phyloP scores from a whole-genome alignment of 2,888 invertebrate genomes.

The Agonopterix alstromeriana region DNA sequence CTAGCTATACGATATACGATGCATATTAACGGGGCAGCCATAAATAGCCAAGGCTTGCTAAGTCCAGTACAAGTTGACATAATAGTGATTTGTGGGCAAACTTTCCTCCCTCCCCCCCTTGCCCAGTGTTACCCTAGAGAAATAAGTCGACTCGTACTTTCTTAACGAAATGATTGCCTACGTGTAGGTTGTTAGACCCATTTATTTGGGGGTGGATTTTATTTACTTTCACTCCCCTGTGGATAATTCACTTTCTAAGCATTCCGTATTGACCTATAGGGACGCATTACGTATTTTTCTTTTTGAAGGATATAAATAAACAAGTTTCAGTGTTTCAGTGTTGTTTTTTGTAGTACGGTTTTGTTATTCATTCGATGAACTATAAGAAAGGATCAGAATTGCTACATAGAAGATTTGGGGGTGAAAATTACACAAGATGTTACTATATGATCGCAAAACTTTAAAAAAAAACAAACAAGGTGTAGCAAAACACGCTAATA shows the following conservation, averaged over 20 bases:
- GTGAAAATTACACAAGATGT: too few species aligned
- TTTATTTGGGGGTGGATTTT: slow-evolving; percentile 68
- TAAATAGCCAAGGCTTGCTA: slow-evolving; percentile 6
- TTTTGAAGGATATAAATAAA: slow-evolving; percentile 16
- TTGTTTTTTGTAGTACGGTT: too few species aligned
- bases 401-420: too few species aligned
- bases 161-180: slow-evolving; percentile 75
- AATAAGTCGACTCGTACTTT: slow-evolving; percentile 67
- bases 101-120: slow-evolving; percentile 22
- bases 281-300: slow-evolving; percentile 61
- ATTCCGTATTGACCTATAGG: slow-evolving; percentile 64
- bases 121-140: slow-evolving; percentile 49
- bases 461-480: too few species aligned
- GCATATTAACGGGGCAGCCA: too few species aligned
- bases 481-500: too few species aligned
- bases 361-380: too few species aligned
- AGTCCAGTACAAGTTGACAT: slow-evolving; percentile 51
- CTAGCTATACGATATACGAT: too few species aligned
- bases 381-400: too few species aligned
- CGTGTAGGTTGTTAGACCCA: slow-evolving; percentile 69
- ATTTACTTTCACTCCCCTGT: slow-evolving; percentile 62
- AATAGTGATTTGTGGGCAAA: slow-evolving; percentile 60
- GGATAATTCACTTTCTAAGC: slow-evolving; percentile 73
- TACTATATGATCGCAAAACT: too few species aligned
- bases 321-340: too few species aligned